Percentiles rank a stretch among this genome's conserved stretches.
These are phyloP conservation scores for Pteropus alecto DNA, from an alignment of 2,113 vertebrate genomes.

Conservation along the genomic window DNA sequence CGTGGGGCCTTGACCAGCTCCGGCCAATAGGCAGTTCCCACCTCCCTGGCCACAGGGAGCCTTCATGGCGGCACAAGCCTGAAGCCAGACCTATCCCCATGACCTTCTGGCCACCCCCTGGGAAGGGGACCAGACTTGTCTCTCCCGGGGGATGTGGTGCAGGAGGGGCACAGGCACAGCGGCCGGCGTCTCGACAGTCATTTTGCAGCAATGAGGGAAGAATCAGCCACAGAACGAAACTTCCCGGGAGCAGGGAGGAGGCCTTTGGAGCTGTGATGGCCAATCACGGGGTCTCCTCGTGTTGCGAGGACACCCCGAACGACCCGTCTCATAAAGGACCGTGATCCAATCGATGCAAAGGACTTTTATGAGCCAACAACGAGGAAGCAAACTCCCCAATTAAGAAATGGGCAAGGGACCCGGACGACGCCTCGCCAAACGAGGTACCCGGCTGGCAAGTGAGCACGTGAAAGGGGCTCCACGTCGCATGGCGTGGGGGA, in stretches of 20 bases:
- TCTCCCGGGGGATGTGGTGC: rapidly evolving
- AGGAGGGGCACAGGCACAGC: background rate
- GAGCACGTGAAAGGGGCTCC: background rate
- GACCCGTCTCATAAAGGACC: background rate
- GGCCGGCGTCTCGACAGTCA: rapidly evolving
- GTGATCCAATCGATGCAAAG: background rate
- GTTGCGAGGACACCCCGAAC: rapidly evolving
- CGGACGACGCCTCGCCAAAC: background rate
- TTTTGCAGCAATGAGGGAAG: rapidly evolving
- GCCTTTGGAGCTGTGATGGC: background rate
- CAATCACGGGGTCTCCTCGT: background rate
- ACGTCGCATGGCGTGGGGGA: background rate
- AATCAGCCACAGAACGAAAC: background rate
- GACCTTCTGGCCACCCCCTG: too few relatives aligned
- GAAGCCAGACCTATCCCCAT: rapidly evolving
- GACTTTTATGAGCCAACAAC: rapidly evolving
- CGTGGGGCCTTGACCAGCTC: background rate
- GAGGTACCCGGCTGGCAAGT: background rate
- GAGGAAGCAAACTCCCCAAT: background rate
- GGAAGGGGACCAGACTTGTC: background rate
- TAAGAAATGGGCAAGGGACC: background rate
- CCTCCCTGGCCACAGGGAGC: background rate
- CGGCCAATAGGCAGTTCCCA: rapidly evolving
- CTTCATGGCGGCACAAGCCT: rapidly evolving
- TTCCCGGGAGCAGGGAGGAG: background rate